Evolutionary conservation across 2,113 vertebrate species (phyloP).

Genomic region (Cinclus cinclus): DNA sequence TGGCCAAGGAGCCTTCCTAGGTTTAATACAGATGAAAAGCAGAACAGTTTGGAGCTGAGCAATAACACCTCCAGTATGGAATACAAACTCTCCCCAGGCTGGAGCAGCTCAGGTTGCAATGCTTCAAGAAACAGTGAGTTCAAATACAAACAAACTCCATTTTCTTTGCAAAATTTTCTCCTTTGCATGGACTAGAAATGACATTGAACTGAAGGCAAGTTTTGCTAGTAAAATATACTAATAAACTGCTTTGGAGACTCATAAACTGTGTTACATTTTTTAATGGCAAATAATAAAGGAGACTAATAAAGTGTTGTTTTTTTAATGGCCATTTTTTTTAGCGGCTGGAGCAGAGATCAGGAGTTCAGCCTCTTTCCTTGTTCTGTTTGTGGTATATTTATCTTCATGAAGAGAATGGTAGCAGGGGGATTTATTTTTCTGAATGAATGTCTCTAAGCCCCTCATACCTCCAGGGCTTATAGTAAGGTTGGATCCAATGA

Average conservation of each 20-base stretch:
- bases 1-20: neutral
- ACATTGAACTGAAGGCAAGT: neutral
- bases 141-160: neutral
- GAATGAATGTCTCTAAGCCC: constrained; percentile 71
- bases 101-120: neutral
- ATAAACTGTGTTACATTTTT: neutral
- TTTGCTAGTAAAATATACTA: constrained; percentile 37
- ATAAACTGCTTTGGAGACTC: constrained; percentile 24
- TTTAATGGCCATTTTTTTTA: constrained; percentile 68
- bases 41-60: neutral
- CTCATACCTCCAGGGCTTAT: constrained; percentile 75
- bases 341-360: constrained; percentile 58
- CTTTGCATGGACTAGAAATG: neutral
- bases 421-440: constrained; percentile 71
- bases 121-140: neutral
- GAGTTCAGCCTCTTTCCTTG: constrained; percentile 62
- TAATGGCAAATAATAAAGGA: constrained; percentile 55
- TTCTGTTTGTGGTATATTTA: constrained; percentile 72
- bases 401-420: constrained; percentile 71
- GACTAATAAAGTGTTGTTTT: constrained; percentile 48
- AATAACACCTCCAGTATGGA: neutral
- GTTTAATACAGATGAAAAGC: neutral
- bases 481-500: constrained; percentile 76
- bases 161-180: neutral
- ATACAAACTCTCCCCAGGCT: neutral